Percentiles rank a stretch among this genome's conserved stretches.
Conservation (phyloP, 2,797 vertebrate genomes). For the Brotula barbata region DNA sequence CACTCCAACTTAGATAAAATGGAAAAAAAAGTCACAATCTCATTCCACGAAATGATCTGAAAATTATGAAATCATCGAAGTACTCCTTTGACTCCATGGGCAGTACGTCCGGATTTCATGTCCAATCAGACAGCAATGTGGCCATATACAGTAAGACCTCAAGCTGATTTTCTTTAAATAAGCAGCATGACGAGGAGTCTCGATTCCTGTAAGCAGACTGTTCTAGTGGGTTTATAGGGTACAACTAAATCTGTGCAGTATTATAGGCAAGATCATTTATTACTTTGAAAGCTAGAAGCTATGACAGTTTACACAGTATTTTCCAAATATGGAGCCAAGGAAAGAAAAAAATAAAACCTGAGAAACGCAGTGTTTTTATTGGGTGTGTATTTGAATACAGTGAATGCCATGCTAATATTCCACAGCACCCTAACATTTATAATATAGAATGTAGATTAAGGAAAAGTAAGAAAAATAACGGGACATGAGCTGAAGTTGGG, state of each 20-base stretch:
- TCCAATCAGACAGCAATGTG: too few relatives aligned
- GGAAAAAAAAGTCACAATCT: too few relatives aligned
- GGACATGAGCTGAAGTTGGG: not conserved
- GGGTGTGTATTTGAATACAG: too few relatives aligned
- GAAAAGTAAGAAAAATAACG: slow-evolving; percentile 6
- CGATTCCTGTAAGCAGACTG: slow-evolving; percentile 18
- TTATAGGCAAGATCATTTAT: slow-evolving; percentile 13
- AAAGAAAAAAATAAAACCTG: slow-evolving; percentile 1
- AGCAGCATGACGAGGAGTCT: slow-evolving; percentile 1
- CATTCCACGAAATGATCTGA: too few relatives aligned
- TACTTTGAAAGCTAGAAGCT: not conserved
- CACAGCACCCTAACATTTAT: too few relatives aligned
- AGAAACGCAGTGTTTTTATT: too few relatives aligned
- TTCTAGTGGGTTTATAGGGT: slow-evolving; percentile 7
- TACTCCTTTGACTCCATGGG: too few relatives aligned
- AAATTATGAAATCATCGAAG: too few relatives aligned
- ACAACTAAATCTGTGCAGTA: slow-evolving; percentile 15
- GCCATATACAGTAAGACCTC: not conserved
- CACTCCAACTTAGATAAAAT: too few relatives aligned
- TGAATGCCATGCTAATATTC: too few relatives aligned
- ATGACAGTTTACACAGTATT: not conserved
- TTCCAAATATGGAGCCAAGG: slow-evolving; percentile 8
- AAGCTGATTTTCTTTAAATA: slow-evolving; percentile 16
- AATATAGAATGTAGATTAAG: not conserved
- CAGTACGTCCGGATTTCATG: too few relatives aligned